A percentile compares a stretch with the other conserved stretches of the same genome.
phyloP scores from a whole-genome alignment of 92 coral and sea anemone species.

The Bergia sp. region DNA sequence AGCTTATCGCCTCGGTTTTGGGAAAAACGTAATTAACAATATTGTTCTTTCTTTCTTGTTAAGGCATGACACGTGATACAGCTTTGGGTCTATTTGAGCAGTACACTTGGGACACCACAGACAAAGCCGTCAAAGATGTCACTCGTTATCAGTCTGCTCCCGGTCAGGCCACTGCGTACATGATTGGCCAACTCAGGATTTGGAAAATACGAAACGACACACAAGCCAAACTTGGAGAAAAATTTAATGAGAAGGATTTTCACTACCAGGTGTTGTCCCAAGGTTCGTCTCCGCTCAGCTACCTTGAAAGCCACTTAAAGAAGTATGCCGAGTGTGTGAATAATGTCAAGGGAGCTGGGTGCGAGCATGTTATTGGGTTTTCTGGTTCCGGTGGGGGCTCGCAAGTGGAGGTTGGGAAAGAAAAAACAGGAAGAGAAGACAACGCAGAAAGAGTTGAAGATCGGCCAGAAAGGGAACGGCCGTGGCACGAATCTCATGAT shows the following conservation, averaged over 20 bases:
- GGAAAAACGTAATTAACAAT: too few relatives aligned
- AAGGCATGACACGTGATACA: slow-evolving; percentile 89
- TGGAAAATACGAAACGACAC: slow-evolving; percentile 91
- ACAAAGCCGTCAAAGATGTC: slow-evolving; percentile 96
- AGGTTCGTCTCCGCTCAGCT: slow-evolving; percentile 90
- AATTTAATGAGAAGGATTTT: slow-evolving; percentile 84
- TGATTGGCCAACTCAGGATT: slow-evolving; percentile 94
- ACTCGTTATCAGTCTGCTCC: slow-evolving; percentile 93
- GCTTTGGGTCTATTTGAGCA: slow-evolving; percentile 83
- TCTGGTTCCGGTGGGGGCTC: slow-evolving; percentile 13
- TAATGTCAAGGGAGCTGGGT: slow-evolving; percentile 59
- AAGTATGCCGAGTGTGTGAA: slow-evolving; percentile 78
- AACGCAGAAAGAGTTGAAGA: background rate
- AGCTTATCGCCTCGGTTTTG: too few relatives aligned
- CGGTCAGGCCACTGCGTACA: slow-evolving; percentile 99
- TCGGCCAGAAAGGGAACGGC: slow-evolving; percentile 19
- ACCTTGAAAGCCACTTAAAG: slow-evolving; percentile 73
- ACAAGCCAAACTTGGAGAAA: slow-evolving; percentile 58
- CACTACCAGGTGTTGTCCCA: slow-evolving; percentile 95
- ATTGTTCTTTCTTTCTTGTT: background rate
- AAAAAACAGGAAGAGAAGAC: background rate
- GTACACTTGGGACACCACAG: slow-evolving; percentile 96
- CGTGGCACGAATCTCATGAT: slow-evolving; percentile 42
- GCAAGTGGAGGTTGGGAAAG: background rate
- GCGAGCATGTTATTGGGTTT: slow-evolving; percentile 55